Evolutionary conservation across 1,140 invertebrate species (phyloP), one percentile per base, ranked within the genome.

Genomic region (Acromyrmex heyeri): DNA sequence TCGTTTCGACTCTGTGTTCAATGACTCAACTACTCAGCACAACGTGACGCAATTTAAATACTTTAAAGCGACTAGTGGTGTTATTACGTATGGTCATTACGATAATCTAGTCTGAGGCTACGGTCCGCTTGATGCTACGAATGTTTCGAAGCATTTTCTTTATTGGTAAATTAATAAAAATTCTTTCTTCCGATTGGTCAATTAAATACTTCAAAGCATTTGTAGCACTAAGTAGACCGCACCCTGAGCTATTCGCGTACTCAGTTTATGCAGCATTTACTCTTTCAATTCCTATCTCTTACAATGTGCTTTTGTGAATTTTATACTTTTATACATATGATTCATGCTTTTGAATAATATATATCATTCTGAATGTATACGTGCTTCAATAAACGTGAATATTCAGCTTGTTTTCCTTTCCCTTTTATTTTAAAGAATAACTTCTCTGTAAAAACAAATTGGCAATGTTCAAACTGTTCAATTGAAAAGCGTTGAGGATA

Each of bases 41-140:
- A 24, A 50, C 27, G n/a, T 69, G 64, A 38, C 38, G 34, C 24
- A 14, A 69, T 55, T 81, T n/a, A 24, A 21, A 79, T 53, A 69
- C 14, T 30, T 18, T 14, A 38, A 70, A 55, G 21, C 30, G 30
- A 18, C 34, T 81, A 16, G n/a, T 79, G 14, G 5, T 38, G n/a
- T 76, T 21, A 16, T 38, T 59, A 57, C 30, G 38, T 48, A 65
- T 38, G 2, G 30, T 59, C 38, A 44, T 82, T 72, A 73, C 69
- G 24, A 59, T 48, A 67, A 73, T 83, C 79, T 83, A 83, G 79
- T 82, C 79, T 72, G 53, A 82, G 38, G 38, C 38, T 44, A 44
- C 10, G 38, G 8, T 44, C 38, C 38, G 7, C 38, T 44, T 10
- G 38, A 44, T 44, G 8, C 38, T 44, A 44, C 38, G 8, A 44